These are phyloP conservation scores for Panagrolaimus sp. DNA, from an alignment of 1,140 invertebrate genomes.

Conservation along the genomic window DNA sequence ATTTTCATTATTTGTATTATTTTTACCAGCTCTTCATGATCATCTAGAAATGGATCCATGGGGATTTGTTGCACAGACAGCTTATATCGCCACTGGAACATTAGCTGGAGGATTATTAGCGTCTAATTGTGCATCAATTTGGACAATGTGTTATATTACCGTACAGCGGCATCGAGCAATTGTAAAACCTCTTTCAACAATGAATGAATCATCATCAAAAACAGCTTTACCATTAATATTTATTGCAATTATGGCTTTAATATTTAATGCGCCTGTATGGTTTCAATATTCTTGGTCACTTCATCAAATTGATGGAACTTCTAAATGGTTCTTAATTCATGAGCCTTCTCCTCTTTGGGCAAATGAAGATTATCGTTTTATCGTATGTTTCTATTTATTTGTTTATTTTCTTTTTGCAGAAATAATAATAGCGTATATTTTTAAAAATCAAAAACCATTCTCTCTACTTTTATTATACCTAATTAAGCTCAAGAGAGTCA, in stretches of 20 bases:
- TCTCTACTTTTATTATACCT: slow-evolving; percentile 23
- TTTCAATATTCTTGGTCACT: slow-evolving; percentile 28
- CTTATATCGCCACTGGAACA: slow-evolving; percentile 48
- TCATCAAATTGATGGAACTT: slow-evolving; percentile 11
- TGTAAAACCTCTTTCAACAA: slow-evolving; percentile 40
- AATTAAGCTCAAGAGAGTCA: neutral
- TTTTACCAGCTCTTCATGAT: slow-evolving; percentile 53
- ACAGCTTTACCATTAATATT: slow-evolving; percentile 24
- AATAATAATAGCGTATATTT: slow-evolving; percentile 17
- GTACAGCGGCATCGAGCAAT: slow-evolving; percentile 51
- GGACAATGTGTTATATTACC: slow-evolving; percentile 56
- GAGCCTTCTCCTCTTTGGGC: slow-evolving; percentile 20
- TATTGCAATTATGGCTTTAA: slow-evolving; percentile 37
- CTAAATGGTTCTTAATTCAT: slow-evolving; percentile 12
- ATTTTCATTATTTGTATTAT: slow-evolving; percentile 51
- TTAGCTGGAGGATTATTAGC: slow-evolving; percentile 51
- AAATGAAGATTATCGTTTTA: slow-evolving; percentile 16
- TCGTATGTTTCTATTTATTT: slow-evolving; percentile 24
- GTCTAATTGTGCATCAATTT: slow-evolving; percentile 54
- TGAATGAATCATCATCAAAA: slow-evolving; percentile 19
- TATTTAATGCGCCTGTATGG: slow-evolving; percentile 54
- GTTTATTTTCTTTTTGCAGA: neutral
- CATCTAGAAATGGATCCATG: slow-evolving; percentile 38
- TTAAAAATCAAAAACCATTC: slow-evolving; percentile 23
- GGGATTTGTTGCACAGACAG: slow-evolving; percentile 45